Conservation (phyloP, 2,888 invertebrate species). For the Rhagophthalmus giganteus region DNA sequence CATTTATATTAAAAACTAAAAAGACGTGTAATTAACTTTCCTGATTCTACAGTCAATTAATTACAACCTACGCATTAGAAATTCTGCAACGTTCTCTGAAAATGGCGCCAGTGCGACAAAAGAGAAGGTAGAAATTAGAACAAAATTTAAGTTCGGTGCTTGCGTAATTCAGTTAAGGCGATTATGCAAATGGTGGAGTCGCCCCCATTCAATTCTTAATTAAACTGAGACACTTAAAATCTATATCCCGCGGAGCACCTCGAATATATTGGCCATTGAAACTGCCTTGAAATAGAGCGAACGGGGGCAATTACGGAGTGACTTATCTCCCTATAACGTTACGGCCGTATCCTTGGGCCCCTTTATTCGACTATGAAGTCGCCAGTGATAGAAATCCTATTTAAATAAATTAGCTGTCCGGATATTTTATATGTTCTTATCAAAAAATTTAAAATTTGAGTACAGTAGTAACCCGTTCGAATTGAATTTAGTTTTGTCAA, state of each 20-base stretch:
- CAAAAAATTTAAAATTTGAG: no score
- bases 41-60: conserved; percentile 14
- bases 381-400: neutral
- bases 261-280: conserved; percentile 28
- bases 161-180: conserved; percentile 35
- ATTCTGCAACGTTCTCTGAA: conserved; percentile 13
- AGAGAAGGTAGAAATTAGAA: conserved; percentile 29
- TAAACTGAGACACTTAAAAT: conserved; percentile 40
- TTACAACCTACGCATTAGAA: conserved; percentile 19
- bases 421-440: no score
- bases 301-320: conserved; percentile 19
- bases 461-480: no score
- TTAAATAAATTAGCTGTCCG: no score
- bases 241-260: conserved; percentile 35
- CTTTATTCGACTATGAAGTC: neutral
- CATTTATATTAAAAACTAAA: neutral
- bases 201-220: conserved; percentile 38
- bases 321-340: conserved; percentile 7
- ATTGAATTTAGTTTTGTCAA: no score
- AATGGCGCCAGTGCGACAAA: conserved; percentile 20
- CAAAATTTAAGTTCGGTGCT: conserved; percentile 27
- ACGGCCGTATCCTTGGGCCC: neutral
- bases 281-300: conserved; percentile 21
- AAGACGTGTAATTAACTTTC: conserved; percentile 4
- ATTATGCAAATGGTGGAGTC: conserved; percentile 39